Evolutionary conservation across 2,797 vertebrate species (phyloP), one percentile per base, ranked within the genome.

Genomic region (Scyliorhinus canicula): DNA sequence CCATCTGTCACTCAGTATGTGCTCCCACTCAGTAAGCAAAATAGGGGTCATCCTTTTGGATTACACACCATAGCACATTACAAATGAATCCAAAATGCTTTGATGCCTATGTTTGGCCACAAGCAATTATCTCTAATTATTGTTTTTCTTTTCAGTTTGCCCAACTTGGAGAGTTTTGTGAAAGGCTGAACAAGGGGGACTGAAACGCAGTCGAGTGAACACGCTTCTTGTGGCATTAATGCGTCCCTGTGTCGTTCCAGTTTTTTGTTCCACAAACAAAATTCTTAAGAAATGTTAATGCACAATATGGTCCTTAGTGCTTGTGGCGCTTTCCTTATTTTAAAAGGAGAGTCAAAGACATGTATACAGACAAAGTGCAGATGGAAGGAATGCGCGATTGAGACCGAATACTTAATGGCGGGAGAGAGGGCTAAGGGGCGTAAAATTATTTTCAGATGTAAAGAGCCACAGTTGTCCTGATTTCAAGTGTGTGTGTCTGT

Each of bases 91-190:
- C 96, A 96, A 97, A 97, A 97, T 96, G 97, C 98, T 98, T 98
- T 98, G 97, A 98, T 98, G 98, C 97, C 97, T 98, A 97, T 98
- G 98, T 98, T 98, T 98, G 98, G 98, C 98, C 98, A 98, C 98
- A 98, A 97, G 97, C 98, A 98, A 98, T 98, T 98, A 98, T 97
- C 97, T 98, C 97, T 97, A 98, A 98, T 98, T 98, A 98, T 98
- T 98, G 98, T 98, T 98, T 98, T 98, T 98, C 98, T 98, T 98
- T 98, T 98, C 97, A 98, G 98, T 98, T 97, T 97, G 97, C 96
- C 97, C 97, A 97, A 97, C 97, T 97, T 97, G 96, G 96, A 96
- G 96, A 96, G 96, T 96, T 96, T 96, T 97, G 57, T 63, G 96
- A 96, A 96, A 97, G 96, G 97, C 96, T 96, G 96, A 95, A 96